Base-by-base conservation (phyloP, 1,140 invertebrate genomes). In the Habropoda laboriosa region DNA sequence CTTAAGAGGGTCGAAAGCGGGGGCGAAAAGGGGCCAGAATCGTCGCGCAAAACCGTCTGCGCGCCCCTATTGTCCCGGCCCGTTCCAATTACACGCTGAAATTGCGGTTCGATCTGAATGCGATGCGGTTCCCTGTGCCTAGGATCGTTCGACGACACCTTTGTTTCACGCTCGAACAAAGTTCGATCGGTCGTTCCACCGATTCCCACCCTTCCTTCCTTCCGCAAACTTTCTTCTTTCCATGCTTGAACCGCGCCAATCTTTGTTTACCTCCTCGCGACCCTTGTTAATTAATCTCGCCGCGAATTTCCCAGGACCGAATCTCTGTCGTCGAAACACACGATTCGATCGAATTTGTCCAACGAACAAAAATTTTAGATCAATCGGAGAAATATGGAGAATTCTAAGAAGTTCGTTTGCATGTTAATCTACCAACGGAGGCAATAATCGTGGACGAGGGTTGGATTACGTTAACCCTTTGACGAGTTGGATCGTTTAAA, bases 21-120 rank as follows among this genome's bases (percentile, higher is more conserved):
- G 35, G 53, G 72, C 64, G 16, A 47, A 53, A n/a, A 60, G 45
- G 73, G 64, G 63, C 35, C 72, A 30, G 32, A 60, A 71, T 78
- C 75, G 63, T 61, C 27, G 49, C 45, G 32, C 51, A 45, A 40
- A 51, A 58, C 42, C 40, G 66, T 79, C 75, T 55, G 70, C 64
- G 64, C 18, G 6, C 57, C 49, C 0, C 32, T 49, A 67, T 80
- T 81, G 74, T 81, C 47, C 79, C 82, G 70, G 49, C 47, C 79
- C 73, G 73, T 85, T 86, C 83, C 84, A 86, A 85, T 86, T 86
- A 85, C 66, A 79, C 74, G 55, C 30, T 61, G 72, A 86, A 82
- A 86, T 86, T 86, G 78, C 83, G 80, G 75, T 79, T 85, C 79
- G 85, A 85, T 86, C 60, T 58, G 74, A 82, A 82, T 60, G 74